A percentile compares a stretch with the other conserved stretches of the same genome.
Evolutionary conservation across 2,888 invertebrate species (phyloP).

Genomic region (Enchytraeus crypticus): DNA sequence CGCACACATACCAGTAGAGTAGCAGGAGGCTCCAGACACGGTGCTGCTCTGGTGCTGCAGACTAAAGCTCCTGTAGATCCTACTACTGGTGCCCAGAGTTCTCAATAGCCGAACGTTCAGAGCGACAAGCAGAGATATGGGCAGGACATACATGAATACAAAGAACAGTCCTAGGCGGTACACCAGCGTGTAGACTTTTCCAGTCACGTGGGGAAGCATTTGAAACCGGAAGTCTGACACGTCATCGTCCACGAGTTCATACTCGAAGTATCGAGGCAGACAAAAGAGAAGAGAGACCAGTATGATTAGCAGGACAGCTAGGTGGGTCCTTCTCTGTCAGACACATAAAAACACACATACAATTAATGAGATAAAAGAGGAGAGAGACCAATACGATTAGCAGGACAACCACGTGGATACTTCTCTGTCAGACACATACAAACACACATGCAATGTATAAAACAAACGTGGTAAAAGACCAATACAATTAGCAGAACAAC

Average conservation of each 20-base stretch:
- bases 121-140: slow-evolving; percentile 17
- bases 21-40: not conserved
- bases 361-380: slow-evolving; percentile 19
- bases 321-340: slow-evolving; percentile 12
- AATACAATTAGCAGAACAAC: slow-evolving; percentile 14
- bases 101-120: slow-evolving; percentile 19
- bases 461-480: slow-evolving; percentile 14
- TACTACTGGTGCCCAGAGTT: not conserved
- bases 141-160: slow-evolving; percentile 23
- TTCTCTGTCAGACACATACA: too few species aligned
- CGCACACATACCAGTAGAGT: not conserved
- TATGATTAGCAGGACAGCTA: slow-evolving; percentile 13
- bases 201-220: slow-evolving; percentile 7
- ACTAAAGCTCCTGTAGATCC: not conserved
- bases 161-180: slow-evolving; percentile 23
- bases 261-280: slow-evolving; percentile 25
- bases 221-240: slow-evolving; percentile 3
- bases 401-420: slow-evolving; percentile 16
- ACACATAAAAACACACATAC: too few species aligned
- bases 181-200: slow-evolving; percentile 17
- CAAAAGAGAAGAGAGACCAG: slow-evolving; percentile 17
- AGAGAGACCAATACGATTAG: slow-evolving; percentile 13
- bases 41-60: not conserved
- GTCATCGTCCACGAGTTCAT: not conserved
- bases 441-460: too few species aligned